Conservation (phyloP, 2,888 invertebrate genomes). For the Dicyrtoma fusca region DNA sequence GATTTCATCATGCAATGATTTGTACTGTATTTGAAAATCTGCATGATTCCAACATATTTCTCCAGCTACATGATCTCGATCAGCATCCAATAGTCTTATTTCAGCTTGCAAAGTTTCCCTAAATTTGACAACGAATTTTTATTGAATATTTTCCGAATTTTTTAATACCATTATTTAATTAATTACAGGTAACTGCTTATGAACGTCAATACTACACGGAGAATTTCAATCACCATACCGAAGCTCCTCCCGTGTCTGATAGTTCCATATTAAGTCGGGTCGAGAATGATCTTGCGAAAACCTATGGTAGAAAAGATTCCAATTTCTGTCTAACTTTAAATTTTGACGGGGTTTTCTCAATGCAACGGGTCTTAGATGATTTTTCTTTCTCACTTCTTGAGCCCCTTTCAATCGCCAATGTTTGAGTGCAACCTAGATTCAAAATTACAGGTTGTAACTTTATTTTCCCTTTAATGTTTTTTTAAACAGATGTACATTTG, state of each 20-base stretch:
- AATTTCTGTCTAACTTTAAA: constrained; percentile 84
- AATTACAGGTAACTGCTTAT: too few species aligned
- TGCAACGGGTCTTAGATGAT: constrained; percentile 75
- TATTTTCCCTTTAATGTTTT: too few species aligned
- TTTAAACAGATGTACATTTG: background rate
- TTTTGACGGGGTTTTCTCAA: constrained; percentile 85
- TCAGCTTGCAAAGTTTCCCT: constrained; percentile 86
- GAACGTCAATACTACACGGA: too few species aligned
- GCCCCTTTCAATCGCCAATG: constrained; percentile 68
- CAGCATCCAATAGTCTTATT: constrained; percentile 83
- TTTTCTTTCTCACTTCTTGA: constrained; percentile 66
- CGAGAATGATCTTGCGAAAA: constrained; percentile 92
- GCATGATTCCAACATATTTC: constrained; percentile 97
- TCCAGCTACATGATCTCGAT: constrained; percentile 77
- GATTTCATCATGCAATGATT: constrained; percentile 92
- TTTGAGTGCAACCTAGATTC: constrained; percentile 65
- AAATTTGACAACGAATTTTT: constrained; percentile 9
- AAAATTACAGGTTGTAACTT: constrained; percentile 1
- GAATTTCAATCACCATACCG: constrained; percentile 61
- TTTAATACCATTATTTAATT: too few species aligned
- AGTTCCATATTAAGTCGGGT: constrained; percentile 99
- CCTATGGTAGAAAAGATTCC: constrained; percentile 92
- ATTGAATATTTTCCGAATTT: background rate
- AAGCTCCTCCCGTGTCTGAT: constrained; percentile 66
- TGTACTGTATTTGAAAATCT: constrained; percentile 93